Evolutionary conservation across 2,888 invertebrate genomes (phyloP).

Genomic region (Endotricha flammealis): DNA sequence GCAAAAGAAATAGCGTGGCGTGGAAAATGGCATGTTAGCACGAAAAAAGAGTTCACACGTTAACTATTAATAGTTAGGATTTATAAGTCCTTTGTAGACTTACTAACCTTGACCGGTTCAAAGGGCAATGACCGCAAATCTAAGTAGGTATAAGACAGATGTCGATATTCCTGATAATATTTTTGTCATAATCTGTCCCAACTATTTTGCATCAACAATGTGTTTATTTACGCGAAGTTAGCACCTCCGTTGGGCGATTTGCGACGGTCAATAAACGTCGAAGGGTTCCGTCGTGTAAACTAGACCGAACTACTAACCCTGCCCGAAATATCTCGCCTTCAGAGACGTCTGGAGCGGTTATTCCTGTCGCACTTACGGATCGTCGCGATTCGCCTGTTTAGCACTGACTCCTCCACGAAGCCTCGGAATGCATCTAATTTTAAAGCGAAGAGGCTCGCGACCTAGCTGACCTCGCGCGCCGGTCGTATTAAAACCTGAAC

Average conservation of each 20-base stretch:
- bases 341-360: slow-evolving; percentile 59
- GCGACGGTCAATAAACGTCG: slow-evolving; percentile 37
- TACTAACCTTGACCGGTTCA: slow-evolving; percentile 58
- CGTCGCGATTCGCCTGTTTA: slow-evolving; percentile 55
- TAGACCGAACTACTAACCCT: slow-evolving; percentile 69
- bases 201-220: slow-evolving; percentile 25
- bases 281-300: slow-evolving; percentile 42
- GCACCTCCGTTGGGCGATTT: slow-evolving; percentile 35
- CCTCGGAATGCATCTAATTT: slow-evolving; percentile 77
- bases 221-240: slow-evolving; percentile 36
- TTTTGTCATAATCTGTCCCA: slow-evolving; percentile 1
- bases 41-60: slow-evolving; percentile 37
- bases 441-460: slow-evolving; percentile 75
- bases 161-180: not conserved
- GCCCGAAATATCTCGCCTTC: slow-evolving; percentile 64
- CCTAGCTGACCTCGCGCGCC: slow-evolving; percentile 72
- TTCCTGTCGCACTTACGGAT: slow-evolving; percentile 53
- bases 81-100: slow-evolving; percentile 41
- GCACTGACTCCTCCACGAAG: slow-evolving; percentile 47
- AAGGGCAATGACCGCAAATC: slow-evolving; percentile 53
- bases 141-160: slow-evolving; percentile 13
- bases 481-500: slow-evolving; percentile 75
- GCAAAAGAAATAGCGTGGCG: slow-evolving; percentile 4
- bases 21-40: slow-evolving; percentile 30
- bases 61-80: slow-evolving; percentile 22